Conservation (phyloP, 2,797 vertebrate species). For the Calcarius lapponicus region DNA sequence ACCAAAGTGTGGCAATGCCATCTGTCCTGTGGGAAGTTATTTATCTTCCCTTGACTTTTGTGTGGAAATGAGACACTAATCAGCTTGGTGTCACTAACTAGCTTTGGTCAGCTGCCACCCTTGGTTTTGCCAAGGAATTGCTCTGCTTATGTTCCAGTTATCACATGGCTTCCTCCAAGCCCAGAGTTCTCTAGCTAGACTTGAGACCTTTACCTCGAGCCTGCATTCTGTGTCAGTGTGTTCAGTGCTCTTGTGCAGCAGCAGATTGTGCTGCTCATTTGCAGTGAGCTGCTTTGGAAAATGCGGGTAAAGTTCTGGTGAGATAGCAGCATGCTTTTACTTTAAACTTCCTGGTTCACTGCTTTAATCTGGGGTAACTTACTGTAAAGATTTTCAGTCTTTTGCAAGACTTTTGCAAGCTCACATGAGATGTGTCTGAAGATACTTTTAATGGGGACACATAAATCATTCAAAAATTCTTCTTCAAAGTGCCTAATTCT, state of each 20-base stretch:
- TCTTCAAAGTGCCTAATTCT: neutral
- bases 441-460: neutral
- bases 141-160: neutral
- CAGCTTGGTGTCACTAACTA: conserved; percentile 47
- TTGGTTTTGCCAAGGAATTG: conserved; percentile 25
- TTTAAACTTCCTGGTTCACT: neutral
- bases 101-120: conserved; percentile 30
- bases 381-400: neutral
- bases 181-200: neutral
- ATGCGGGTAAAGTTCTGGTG: neutral
- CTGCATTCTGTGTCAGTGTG: neutral
- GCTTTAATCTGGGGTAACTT: neutral
- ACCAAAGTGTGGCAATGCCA: neutral
- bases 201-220: neutral
- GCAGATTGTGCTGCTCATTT: neutral
- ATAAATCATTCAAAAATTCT: neutral
- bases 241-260: neutral
- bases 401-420: neutral
- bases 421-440: neutral
- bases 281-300: neutral
- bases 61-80: conserved; percentile 36
- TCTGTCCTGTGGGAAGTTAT: conserved; percentile 29
- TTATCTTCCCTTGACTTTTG: conserved; percentile 42
- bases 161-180: conserved; percentile 6
- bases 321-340: neutral